Base-by-base conservation (phyloP, 2,888 invertebrate genomes). In the Sceliomorpha sp. region DNA sequence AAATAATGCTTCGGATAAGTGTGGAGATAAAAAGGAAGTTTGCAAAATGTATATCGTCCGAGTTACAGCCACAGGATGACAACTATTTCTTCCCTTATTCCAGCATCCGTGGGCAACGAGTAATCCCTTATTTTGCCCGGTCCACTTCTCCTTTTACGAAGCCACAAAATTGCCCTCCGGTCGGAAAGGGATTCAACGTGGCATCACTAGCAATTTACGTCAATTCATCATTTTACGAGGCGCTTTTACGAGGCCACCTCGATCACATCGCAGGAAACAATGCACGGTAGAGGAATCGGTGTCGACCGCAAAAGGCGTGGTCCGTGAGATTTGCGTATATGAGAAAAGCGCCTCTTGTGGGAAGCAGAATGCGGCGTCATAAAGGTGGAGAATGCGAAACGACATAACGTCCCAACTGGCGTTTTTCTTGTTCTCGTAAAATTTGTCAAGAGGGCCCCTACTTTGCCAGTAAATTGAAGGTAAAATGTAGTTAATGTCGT, bases 401-500 rank as follows among this genome's bases (percentile, higher is more conserved):
- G n/a, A 24, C 24, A 24, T 24, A 24, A 24, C 24, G 7, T 24
- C 8, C 29, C 29, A 29, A 29, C 29, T 29, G 29, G 29, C 29
- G 10, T 59, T 60, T 60, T 24, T 31, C 32, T 53, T 53, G 45
- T 62, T n/a, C n/a, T 51, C 37, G 44, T 39, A 73, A 85, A 87
- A 87, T 87, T 87, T 87, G 87, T 87, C 87, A 85, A 85, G 86
- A 84, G 83, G 78, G 74, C 79, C 81, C 70, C 82, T 80, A 80
- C 83, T 85, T 83, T 84, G 75, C 79, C 34, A 77, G 76, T 77
- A 85, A 86, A 87, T 85, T 86, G 85, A 83, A 84, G 86, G 86
- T 85, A 84, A 86, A 86, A 86, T 76, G 85, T 82, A 81, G 85
- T 85, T 86, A 85, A 86, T 86, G 83, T 84, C 79, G 82, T 84